Evolutionary conservation across 2,888 invertebrate genomes (phyloP), one percentile per base, ranked within the genome.

Genomic region (Conus canariensis): DNA sequence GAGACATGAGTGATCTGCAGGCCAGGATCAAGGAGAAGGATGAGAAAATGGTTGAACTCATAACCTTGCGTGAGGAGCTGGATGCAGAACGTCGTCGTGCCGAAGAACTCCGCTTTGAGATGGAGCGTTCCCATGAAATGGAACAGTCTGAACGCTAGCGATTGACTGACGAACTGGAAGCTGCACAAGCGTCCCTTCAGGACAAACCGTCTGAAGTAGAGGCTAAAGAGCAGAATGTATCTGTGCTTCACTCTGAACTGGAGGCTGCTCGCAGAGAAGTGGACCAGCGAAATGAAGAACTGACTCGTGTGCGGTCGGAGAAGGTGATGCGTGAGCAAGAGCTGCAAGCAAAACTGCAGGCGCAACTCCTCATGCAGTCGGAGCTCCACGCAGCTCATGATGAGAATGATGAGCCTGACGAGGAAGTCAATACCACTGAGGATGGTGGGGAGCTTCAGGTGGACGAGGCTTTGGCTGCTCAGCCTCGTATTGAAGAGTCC

Each of bases 401-500:
- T 58, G 92, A 92, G 45, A 91, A 90, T 60, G 92, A 92, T 56
- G 91, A 92, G n/a, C 82, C 89, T 80, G 91, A 91, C n/a, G 90
- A 91, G 16, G 92, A 92, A 56, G 82, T 87, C 60, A 82, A 85
- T n/a, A 85, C 86, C 10, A 90, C 67, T 19, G 89, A 45, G 45
- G 45, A 45, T 45, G 96, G 94, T 93, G 96, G 95, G 94, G 98
- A 98, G n/a, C 97, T 98, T 94, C 97, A 97, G 94, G 95, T 95
- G 80, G 98, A 98, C 95, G 98, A 98, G 96, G 94, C 94, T 87
- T 88, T 89, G 60, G 93, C 92, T 82, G 89, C 87, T 19, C 98
- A 99, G 94, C 98, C 98, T 91, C 99, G 99, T 97, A 99, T 99
- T 88, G 98, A 99, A 94, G 98, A 98, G 96, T 98, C 98, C 94